Conservation (phyloP, 2,888 invertebrate genomes). For the Lithophane socia region DNA sequence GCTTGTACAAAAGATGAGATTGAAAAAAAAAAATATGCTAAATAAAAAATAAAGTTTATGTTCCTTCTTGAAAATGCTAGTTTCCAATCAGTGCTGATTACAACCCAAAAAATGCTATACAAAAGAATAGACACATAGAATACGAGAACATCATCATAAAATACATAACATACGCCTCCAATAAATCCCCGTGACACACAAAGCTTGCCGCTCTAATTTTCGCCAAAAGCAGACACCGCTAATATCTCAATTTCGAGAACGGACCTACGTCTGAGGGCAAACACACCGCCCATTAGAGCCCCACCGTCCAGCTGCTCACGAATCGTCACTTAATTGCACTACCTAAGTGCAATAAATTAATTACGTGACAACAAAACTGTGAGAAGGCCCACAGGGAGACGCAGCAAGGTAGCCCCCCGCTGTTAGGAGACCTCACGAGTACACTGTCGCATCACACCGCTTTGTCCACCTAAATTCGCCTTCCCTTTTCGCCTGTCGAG, state of each 20-base stretch:
- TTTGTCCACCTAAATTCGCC: constrained; percentile 85
- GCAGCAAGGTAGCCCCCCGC: constrained; percentile 82
- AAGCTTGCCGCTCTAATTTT: constrained; percentile 80
- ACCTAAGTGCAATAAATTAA: constrained; percentile 87
- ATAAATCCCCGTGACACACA: constrained; percentile 79
- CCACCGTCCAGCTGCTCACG: constrained; percentile 77
- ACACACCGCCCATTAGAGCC: constrained; percentile 84
- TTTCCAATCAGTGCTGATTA: neutral
- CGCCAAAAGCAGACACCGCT: constrained; percentile 77
- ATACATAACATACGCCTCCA: constrained; percentile 65
- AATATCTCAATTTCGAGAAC: constrained; percentile 88
- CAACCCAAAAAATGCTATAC: neutral
- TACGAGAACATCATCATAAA: constrained; percentile 17
- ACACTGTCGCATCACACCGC: constrained; percentile 83
- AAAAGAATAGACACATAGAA: constrained; percentile 27
- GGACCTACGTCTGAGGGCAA: constrained; percentile 84
- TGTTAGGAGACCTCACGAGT: constrained; percentile 84
- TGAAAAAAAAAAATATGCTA: neutral
- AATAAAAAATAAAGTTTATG: neutral
- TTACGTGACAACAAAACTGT: constrained; percentile 88
- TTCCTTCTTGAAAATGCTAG: neutral
- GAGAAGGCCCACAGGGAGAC: constrained; percentile 82
- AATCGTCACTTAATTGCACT: constrained; percentile 71
- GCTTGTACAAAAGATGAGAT: neutral
- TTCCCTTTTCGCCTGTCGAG: constrained; percentile 74